phyloP scores from a whole-genome alignment of 2,888 invertebrate species.

The Eupelmus urozonus region DNA sequence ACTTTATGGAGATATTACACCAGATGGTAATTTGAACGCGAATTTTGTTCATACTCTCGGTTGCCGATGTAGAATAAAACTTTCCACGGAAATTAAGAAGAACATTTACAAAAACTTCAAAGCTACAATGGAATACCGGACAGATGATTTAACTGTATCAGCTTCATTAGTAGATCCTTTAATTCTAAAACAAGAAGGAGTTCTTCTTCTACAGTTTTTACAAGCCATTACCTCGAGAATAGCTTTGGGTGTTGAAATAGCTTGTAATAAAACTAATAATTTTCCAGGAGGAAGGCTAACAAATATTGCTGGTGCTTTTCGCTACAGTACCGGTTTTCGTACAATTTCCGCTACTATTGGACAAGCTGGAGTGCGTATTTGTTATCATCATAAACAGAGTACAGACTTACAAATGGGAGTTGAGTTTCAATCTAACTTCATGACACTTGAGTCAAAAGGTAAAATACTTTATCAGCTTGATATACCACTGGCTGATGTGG shows the following conservation, averaged over 20 bases:
- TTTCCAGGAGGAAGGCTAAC: slow-evolving; percentile 67
- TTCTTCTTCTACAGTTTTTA: slow-evolving; percentile 71
- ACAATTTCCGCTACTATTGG: slow-evolving; percentile 85
- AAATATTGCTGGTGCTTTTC: slow-evolving; percentile 70
- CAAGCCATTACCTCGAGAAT: slow-evolving; percentile 74
- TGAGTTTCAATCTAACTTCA: slow-evolving; percentile 82
- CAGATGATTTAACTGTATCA: slow-evolving; percentile 72
- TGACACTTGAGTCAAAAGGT: slow-evolving; percentile 81
- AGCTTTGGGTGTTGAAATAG: slow-evolving; percentile 72
- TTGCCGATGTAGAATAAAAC: slow-evolving; percentile 69
- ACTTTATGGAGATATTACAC: slow-evolving; percentile 68
- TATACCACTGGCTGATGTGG: slow-evolving; percentile 81
- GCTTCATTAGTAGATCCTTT: slow-evolving; percentile 68
- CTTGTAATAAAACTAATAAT: slow-evolving; percentile 66
- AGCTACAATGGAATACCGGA: slow-evolving; percentile 71
- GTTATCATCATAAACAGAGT: slow-evolving; percentile 82
- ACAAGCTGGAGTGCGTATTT: slow-evolving; percentile 78
- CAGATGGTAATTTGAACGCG: slow-evolving; percentile 70
- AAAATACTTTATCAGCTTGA: slow-evolving; percentile 83
- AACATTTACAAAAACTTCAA: slow-evolving; percentile 66
- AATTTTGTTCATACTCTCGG: slow-evolving; percentile 71
- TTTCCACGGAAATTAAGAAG: slow-evolving; percentile 68
- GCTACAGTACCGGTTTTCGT: slow-evolving; percentile 80
- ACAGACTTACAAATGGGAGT: slow-evolving; percentile 83
- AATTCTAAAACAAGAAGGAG: slow-evolving; percentile 67